These are phyloP conservation scores for Andrena cerasifolii DNA, from an alignment of 1,140 invertebrate species.

Conservation along the genomic window DNA sequence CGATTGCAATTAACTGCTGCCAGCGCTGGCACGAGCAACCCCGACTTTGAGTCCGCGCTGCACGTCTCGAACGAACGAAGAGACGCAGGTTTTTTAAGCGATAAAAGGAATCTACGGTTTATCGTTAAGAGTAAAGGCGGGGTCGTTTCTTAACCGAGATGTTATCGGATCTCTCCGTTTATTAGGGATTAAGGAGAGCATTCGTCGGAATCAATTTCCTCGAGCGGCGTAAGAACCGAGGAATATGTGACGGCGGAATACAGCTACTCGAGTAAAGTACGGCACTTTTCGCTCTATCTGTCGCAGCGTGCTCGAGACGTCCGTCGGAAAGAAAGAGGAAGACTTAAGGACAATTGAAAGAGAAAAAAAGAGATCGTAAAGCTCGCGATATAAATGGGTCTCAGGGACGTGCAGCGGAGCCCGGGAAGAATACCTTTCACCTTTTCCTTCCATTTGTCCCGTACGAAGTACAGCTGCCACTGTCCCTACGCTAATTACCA, in stretches of 20 bases:
- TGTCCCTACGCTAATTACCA: constrained; percentile 33
- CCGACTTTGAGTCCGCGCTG: too few species aligned
- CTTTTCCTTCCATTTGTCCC: constrained; percentile 50
- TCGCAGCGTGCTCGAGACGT: constrained; percentile 40
- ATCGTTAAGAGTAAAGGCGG: too few species aligned
- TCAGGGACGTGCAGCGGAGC: constrained; percentile 52
- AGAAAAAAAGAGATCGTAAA: constrained; percentile 56
- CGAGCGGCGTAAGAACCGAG: constrained; percentile 5
- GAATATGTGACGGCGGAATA: constrained; percentile 24
- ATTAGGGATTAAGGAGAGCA: too few species aligned
- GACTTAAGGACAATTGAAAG: constrained; percentile 51
- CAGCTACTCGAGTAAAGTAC: constrained; percentile 47
- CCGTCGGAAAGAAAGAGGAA: constrained; percentile 17
- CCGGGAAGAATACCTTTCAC: constrained; percentile 55
- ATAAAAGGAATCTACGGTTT: too few species aligned
- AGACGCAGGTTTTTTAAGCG: too few species aligned
- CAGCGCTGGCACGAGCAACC: too few species aligned
- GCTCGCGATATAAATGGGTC: constrained; percentile 66
- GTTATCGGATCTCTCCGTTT: too few species aligned
- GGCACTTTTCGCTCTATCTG: constrained; percentile 38
- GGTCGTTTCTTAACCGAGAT: too few species aligned
- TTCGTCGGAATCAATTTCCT: constrained; percentile 22
- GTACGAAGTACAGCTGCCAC: constrained; percentile 23
- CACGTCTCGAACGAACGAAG: too few species aligned
- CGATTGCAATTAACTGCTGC: too few species aligned